Evolutionary conservation across 1,140 invertebrate genomes (phyloP).

Genomic region (Linepithema humile): DNA sequence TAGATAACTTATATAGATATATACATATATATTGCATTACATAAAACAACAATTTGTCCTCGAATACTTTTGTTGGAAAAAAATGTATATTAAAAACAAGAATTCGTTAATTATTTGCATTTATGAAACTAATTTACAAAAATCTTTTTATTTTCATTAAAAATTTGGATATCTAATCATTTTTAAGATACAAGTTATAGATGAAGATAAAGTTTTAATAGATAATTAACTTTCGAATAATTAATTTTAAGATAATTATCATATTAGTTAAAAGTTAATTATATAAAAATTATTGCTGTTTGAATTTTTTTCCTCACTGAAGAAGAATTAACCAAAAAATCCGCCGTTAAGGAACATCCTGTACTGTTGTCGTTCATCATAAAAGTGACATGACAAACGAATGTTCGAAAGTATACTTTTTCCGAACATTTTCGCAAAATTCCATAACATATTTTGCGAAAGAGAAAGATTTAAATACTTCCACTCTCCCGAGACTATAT

Average conservation of each 20-base stretch:
- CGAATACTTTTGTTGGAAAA: background rate
- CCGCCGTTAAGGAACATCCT: background rate
- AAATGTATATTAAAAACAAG: background rate
- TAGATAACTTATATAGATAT: background rate
- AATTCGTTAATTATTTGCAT: background rate
- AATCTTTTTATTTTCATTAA: background rate
- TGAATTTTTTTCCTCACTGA: background rate
- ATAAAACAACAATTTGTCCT: background rate
- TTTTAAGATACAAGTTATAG: too few species aligned
- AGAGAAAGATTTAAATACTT: slow-evolving; percentile 12
- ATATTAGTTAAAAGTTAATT: slow-evolving; percentile 1
- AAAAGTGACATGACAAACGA: slow-evolving; percentile 24
- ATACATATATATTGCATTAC: background rate
- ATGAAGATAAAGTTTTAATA: background rate
- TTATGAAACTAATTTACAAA: background rate
- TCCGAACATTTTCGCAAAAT: slow-evolving; percentile 15
- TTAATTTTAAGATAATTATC: slow-evolving; percentile 9
- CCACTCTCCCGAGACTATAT: background rate
- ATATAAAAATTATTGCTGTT: background rate
- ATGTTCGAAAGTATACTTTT: background rate
- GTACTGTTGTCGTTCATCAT: slow-evolving; percentile 9
- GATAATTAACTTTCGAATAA: background rate
- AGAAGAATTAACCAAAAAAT: background rate
- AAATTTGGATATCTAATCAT: background rate
- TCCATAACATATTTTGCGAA: slow-evolving; percentile 11